Evolutionary conservation across 2,888 invertebrate genomes (phyloP), one percentile per base, ranked within the genome.

Genomic region (Stomorhina lunata): DNA sequence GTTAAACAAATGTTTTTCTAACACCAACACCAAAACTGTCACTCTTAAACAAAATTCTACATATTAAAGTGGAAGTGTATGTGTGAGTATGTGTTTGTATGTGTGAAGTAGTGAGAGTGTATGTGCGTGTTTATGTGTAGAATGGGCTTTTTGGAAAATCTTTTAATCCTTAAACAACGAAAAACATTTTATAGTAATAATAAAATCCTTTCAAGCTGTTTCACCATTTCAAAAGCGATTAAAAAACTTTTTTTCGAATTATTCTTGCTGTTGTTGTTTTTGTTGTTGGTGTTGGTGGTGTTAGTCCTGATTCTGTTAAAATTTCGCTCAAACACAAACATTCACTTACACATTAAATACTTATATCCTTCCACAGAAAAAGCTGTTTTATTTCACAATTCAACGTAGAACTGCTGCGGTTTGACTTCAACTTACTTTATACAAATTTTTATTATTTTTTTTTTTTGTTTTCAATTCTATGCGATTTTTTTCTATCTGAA

Each of bases 151-250:
- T 76, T 77, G 1, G 61, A 32, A 63, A 77, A 77, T 69, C 77
- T 63, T 69, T 77, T 77, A 77, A 69, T 77, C 77, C 69, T 77
- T 77, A 77, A 77, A 77, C 77, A 77, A 77, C 77, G 77, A 69
- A 77, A 77, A 77, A 77, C 77, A 77, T 77, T 77, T 77, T 53
- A 69, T 61, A 77, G 61, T 69, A 69, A 69, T 81, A 76, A 76
- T 81, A 73, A 81, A 82, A 82, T 82, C 82, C 82, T 79, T 79
- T 82, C 82, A 82, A 82, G 82, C 82, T 82, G 82, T 76, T 82
- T 66, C 82, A 71, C 65, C 79, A 82, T 82, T 82, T 82, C 79
- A 71, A 82, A 82, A 82, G 82, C 75, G 82, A 82, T 82, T 82
- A 82, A 82, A 82, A 82, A 82, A 79, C 59, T 79, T 82, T 79